Percentiles rank a stretch among this genome's conserved stretches.
These are phyloP conservation scores for Andrena flavipes DNA, from an alignment of 2,888 invertebrate species.

Conservation along the genomic window DNA sequence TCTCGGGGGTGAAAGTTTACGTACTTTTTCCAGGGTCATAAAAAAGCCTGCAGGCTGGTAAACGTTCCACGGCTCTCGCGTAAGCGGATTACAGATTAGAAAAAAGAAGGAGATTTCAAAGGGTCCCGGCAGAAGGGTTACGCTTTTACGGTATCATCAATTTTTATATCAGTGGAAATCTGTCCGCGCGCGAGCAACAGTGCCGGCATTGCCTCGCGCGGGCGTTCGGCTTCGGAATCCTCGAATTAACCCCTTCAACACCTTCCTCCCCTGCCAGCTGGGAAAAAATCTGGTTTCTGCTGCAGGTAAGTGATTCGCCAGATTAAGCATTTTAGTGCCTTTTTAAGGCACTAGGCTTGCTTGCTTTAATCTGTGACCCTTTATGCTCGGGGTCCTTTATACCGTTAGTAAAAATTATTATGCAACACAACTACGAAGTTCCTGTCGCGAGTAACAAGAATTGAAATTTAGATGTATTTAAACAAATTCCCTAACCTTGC, in stretches of 20 bases:
- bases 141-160: constrained; percentile 48
- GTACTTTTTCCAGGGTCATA: constrained; percentile 1
- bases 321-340: constrained; percentile 33
- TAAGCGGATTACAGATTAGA: constrained; percentile 44
- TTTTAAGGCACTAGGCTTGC: background rate
- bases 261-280: background rate
- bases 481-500: no score
- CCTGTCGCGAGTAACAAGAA: background rate
- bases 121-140: constrained; percentile 24
- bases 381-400: background rate
- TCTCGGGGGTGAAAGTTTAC: constrained; percentile 18
- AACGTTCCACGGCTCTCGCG: background rate
- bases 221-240: constrained; percentile 1
- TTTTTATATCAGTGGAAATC: constrained; percentile 36
- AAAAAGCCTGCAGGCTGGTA: constrained; percentile 13
- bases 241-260: constrained; percentile 33
- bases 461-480: background rate
- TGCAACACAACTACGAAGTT: background rate
- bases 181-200: background rate
- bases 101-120: constrained; percentile 4
- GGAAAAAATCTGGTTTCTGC: background rate
- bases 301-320: constrained; percentile 17
- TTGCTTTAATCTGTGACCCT: background rate
- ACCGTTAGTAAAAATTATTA: background rate
- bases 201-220: background rate